Conservation (phyloP, 1,140 invertebrate species). For the Drosophila pandora region DNA sequence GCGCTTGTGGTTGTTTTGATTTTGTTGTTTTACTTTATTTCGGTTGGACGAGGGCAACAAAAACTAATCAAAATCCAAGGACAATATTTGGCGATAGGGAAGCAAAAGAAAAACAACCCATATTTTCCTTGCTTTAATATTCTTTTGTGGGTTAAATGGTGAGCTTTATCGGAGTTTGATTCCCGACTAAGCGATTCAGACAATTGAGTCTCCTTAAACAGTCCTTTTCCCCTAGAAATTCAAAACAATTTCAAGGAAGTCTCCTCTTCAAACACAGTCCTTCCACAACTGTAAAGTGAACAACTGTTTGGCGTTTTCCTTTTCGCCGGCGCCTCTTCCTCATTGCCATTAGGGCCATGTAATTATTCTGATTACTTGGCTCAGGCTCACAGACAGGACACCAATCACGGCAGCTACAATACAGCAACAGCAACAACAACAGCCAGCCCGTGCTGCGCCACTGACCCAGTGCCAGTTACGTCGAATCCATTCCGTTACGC, state of each 20-base stretch:
- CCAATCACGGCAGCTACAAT: slow-evolving; percentile 34
- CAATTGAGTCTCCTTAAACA: neutral
- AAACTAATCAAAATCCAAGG: slow-evolving; percentile 34
- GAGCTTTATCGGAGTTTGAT: neutral
- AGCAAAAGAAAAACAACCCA: slow-evolving; percentile 1
- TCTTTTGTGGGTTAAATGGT: neutral
- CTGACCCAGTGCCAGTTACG: slow-evolving; percentile 72
- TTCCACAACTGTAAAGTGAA: slow-evolving; percentile 46
- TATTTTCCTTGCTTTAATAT: slow-evolving; percentile 7
- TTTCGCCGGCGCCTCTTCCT: slow-evolving; percentile 39
- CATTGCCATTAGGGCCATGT: slow-evolving; percentile 67
- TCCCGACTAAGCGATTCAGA: neutral
- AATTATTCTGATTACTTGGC: slow-evolving; percentile 79
- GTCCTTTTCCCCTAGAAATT: neutral
- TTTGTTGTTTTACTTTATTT: slow-evolving; percentile 29
- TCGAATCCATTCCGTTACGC: slow-evolving; percentile 16
- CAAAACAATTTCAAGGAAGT: neutral
- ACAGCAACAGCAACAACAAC: slow-evolving; percentile 29
- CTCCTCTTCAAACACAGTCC: slow-evolving; percentile 10
- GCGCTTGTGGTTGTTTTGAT: slow-evolving; percentile 24
- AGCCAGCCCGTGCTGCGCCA: slow-evolving; percentile 60
- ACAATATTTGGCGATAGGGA: slow-evolving; percentile 2
- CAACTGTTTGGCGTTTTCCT: slow-evolving; percentile 48
- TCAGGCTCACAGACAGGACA: slow-evolving; percentile 35
- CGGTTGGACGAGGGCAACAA: slow-evolving; percentile 1